These are phyloP conservation scores for Trichogramma dendrolimi DNA, from an alignment of 2,888 invertebrate genomes.

Conservation along the genomic window DNA sequence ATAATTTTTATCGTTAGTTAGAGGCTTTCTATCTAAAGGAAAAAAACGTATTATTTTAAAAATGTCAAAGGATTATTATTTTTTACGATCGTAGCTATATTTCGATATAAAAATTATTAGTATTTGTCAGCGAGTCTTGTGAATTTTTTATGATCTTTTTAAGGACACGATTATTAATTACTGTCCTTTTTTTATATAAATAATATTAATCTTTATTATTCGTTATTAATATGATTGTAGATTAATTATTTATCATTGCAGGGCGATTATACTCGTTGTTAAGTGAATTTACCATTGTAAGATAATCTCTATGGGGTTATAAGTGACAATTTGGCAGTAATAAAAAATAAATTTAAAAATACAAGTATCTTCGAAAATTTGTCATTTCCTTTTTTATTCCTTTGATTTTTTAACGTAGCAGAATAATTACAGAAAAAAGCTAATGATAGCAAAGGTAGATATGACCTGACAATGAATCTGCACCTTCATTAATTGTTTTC, in stretches of 20 bases:
- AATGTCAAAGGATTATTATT: slow-evolving; percentile 14
- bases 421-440: too few species aligned
- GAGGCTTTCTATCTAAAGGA: background rate
- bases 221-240: slow-evolving; percentile 30
- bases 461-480: too few species aligned
- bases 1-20: slow-evolving; percentile 18
- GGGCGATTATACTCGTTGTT: slow-evolving; percentile 34
- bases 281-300: slow-evolving; percentile 45
- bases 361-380: background rate
- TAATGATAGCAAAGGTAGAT: too few species aligned
- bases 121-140: slow-evolving; percentile 30
- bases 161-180: slow-evolving; percentile 14
- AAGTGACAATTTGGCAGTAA: slow-evolving; percentile 49
- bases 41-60: slow-evolving; percentile 12
- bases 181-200: slow-evolving; percentile 32
- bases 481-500: too few species aligned
- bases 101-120: background rate
- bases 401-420: too few species aligned
- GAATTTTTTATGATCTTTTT: slow-evolving; percentile 24
- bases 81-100: background rate
- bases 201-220: slow-evolving; percentile 29
- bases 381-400: too few species aligned
- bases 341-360: slow-evolving; percentile 36
- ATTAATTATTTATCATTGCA: slow-evolving; percentile 13
- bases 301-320: slow-evolving; percentile 50